Evolutionary conservation across 2,888 invertebrate genomes (phyloP).

Genomic region (Allolobophora icterica): DNA sequence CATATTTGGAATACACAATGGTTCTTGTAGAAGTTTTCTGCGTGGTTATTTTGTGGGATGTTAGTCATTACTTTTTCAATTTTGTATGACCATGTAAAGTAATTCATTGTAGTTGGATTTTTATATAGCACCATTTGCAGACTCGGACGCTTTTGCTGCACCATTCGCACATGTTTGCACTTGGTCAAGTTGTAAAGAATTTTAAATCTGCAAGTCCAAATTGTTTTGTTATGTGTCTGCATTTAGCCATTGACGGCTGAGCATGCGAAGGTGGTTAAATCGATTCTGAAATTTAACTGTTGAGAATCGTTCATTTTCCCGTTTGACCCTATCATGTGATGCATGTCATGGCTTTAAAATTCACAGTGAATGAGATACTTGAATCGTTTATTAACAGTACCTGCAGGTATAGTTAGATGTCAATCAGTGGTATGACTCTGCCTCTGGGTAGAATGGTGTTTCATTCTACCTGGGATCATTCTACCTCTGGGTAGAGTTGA

Average conservation of each 20-base stretch:
- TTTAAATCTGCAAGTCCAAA: background rate
- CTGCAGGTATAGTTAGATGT: background rate
- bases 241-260: background rate
- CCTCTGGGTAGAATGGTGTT: background rate
- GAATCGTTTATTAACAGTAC: background rate
- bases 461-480: too few relatives aligned
- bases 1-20: background rate
- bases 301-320: background rate
- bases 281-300: background rate
- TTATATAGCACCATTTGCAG: background rate
- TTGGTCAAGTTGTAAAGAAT: background rate
- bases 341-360: background rate
- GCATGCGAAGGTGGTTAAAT: background rate
- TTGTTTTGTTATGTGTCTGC: constrained; percentile 2
- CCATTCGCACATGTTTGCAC: background rate
- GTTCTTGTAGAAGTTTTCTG: background rate
- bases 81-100: background rate
- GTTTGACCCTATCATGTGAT: background rate
- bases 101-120: background rate
- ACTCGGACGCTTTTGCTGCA: too few relatives aligned
- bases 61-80: background rate
- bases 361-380: background rate
- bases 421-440: background rate
- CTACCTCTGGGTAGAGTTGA: too few relatives aligned
- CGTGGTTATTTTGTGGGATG: background rate